Evolutionary conservation across 2,113 vertebrate species (phyloP), one percentile per base, ranked within the genome.

Genomic region (Monopterus albus): DNA sequence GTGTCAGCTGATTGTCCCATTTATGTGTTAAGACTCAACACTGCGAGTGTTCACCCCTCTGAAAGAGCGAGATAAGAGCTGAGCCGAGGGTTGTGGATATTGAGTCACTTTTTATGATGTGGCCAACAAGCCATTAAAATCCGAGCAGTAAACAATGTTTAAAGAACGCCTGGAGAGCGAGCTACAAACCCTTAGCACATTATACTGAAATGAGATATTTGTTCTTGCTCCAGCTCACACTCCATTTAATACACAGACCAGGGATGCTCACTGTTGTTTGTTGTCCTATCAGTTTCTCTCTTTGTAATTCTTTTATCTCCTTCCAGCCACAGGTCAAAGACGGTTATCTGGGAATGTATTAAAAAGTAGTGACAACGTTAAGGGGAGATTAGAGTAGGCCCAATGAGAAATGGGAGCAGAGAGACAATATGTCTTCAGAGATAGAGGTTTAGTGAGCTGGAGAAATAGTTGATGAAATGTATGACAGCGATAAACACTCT

Each of bases 101-200:
- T 42, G 76, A 83, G 74, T 70, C 59, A 55, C 52, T 81, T 83
- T 89, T 89, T 84, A 88, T 88, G 83, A 88, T 76, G 83, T 67
- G 72, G 74, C 83, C 83, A 88, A 86, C 84, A 82, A 87, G 84
- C 82, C 84, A 88, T 90, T 88, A 79, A 88, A 88, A 85, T 84
- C 80, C 64, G 80, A 85, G 83, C 28, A 6, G 79, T 84, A 87
- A 88, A 88, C 84, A 85, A 75, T 86, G 79, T 78, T 75, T 82
- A 77, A 79, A 81, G 71, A 87, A 86, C 9, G 70, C 78, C 79
- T 38, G 43, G 47, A 81, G 81, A 79, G 83, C 7, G 13, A 43
- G 71, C 51, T 50, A 51, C 59, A 63, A 76, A 75, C 57, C 72
- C 57, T 71, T 39, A 42, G 67, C 39, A 60, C 77, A 81, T 89